Conservation (phyloP, 1,140 invertebrate genomes). For the Lucilia cuprina region DNA sequence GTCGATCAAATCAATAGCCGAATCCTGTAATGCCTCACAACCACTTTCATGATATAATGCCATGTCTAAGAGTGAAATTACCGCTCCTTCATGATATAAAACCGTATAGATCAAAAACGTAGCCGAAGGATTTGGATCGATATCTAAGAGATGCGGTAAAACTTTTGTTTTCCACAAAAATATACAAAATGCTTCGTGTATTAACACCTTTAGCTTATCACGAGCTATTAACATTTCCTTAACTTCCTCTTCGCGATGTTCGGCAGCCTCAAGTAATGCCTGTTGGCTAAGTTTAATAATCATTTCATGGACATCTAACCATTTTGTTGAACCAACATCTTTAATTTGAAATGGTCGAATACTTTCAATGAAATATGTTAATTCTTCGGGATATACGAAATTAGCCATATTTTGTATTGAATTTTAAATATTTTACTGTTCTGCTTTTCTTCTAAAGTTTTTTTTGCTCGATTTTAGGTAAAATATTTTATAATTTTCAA, state of each 20-base stretch:
- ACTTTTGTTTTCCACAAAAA: constrained; percentile 79
- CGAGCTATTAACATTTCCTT: constrained; percentile 68
- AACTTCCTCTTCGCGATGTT: constrained; percentile 73
- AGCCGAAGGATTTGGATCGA: constrained; percentile 69
- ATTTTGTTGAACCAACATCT: constrained; percentile 63
- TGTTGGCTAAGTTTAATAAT: constrained; percentile 81
- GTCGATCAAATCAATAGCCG: constrained; percentile 77
- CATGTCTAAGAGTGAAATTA: constrained; percentile 75
- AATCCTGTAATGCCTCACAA: constrained; percentile 73
- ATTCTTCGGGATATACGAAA: constrained; percentile 58
- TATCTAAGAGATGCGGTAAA: constrained; percentile 73
- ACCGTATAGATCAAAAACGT: constrained; percentile 78
- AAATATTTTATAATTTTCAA: neutral
- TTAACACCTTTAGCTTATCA: constrained; percentile 70
- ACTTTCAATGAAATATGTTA: constrained; percentile 57
- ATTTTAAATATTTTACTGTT: too few relatives aligned
- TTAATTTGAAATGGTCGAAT: constrained; percentile 53
- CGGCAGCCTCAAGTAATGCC: constrained; percentile 74
- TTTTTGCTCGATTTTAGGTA: too few relatives aligned
- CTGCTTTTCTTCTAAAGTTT: neutral
- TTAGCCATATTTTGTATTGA: constrained; percentile 46
- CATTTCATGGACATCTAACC: constrained; percentile 79
- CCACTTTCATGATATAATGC: constrained; percentile 77
- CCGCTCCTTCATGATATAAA: constrained; percentile 75
- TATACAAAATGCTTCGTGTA: constrained; percentile 79